Evolutionary conservation across 2,113 vertebrate species (phyloP), one percentile per base, ranked within the genome.

Genomic region (Zosterops japonicus): DNA sequence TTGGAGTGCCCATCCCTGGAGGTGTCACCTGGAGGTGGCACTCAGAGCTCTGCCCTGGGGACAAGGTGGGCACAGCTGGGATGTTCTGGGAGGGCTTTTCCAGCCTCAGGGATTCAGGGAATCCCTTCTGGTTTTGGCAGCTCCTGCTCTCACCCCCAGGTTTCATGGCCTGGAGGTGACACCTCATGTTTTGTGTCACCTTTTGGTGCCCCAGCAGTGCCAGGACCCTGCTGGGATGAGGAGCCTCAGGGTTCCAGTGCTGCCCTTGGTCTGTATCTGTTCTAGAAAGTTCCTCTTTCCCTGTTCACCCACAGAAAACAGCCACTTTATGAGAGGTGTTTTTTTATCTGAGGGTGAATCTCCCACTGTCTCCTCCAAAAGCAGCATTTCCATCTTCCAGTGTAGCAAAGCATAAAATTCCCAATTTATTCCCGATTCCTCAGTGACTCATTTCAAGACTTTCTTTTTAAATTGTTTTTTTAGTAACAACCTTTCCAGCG

Each of bases 21-120:
- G 83, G 71, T 68, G 71, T 1, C 36, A 4, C 55, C 83, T 85
- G 71, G 24, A 23, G 2, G 52, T 75, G 83, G 61, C 60, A 72
- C 82, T 74, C 4, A 84, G 69, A 1, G 81, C 68, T 84, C 68
- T 72, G 68, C 49, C 68, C 68, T 55, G 81, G 81, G 69, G 23
- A 39, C 81, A 49, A 14, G 47, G 47, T 49, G 47, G 47, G 46
- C 46, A 47, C 21, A 22, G 46, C 7, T 22, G 44, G 80, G 14
- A 1, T 24, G 67, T 67, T 25, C 85, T 80, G 42, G 35, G 11
- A 31, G 57, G 49, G 67, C 11, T 80, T 4, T 21, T 2, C 85
- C 85, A 79, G 11, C 47, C 5, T 1, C n/a, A 1, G 16, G 1
- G 56, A 6, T 71, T 2, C 3, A 1, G 42, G 6, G 21, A 27